These are phyloP conservation scores for Chloropsis hardwickii DNA, from an alignment of 2,113 vertebrate genomes.

Conservation along the genomic window DNA sequence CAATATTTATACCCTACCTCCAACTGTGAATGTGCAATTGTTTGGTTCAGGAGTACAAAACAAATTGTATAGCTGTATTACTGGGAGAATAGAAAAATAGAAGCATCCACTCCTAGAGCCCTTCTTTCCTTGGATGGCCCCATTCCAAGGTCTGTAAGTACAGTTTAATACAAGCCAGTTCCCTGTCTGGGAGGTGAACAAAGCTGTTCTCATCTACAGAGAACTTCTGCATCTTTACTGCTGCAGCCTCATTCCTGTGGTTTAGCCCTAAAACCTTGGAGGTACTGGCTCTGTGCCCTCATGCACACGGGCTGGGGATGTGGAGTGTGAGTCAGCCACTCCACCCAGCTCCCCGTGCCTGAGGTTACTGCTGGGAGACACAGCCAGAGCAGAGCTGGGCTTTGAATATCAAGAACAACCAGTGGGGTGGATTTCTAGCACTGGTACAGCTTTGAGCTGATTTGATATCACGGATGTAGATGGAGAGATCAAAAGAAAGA, in stretches of 20 bases:
- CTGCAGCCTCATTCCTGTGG: not conserved
- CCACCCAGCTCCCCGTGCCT: not conserved
- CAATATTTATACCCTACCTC: slow-evolving; percentile 24
- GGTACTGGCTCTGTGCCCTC: not conserved
- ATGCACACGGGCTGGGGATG: fast-evolving
- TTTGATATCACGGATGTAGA: not conserved
- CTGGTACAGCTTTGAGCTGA: not conserved
- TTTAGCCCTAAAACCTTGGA: not conserved
- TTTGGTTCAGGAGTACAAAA: slow-evolving; percentile 18
- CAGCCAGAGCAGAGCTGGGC: fast-evolving
- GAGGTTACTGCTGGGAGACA: not conserved
- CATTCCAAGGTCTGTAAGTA: not conserved
- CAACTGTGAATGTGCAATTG: slow-evolving; percentile 31
- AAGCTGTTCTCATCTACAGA: not conserved
- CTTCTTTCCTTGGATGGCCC: not conserved
- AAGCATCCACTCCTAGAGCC: not conserved
- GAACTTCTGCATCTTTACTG: not conserved
- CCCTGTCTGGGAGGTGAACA: not conserved
- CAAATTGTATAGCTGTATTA: not conserved
- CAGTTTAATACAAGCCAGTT: not conserved
- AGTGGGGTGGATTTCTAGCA: not conserved
- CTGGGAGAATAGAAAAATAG: not conserved
- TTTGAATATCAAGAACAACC: not conserved
- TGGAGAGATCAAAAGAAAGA: not conserved
- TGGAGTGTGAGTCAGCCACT: not conserved